Base-by-base conservation (phyloP, 1,140 invertebrate species). In the Drosophila asahinai region DNA sequence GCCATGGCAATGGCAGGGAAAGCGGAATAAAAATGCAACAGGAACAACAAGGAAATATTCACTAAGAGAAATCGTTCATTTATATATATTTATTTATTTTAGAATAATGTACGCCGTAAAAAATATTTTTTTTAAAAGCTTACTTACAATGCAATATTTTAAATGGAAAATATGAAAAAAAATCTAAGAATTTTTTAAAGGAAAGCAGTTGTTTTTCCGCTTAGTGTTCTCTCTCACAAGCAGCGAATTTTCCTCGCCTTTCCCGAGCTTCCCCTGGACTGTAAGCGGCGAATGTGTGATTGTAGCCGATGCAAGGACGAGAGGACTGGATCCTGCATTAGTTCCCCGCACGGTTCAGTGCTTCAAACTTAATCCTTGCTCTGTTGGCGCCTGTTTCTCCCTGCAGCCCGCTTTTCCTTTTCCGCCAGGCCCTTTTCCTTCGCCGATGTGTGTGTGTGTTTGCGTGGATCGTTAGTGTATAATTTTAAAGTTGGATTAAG, bases 401-500 rank as follows among this genome's bases (percentile, higher is more conserved):
- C 47, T 40, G 36, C 27, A 22, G 55, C 49, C 25, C 79, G 67
- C 67, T 60, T 70, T 59, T 58, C 40, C 33, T 9, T 12, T 17
- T 52, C 5, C 55, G 12, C 22, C n/a, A 45, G 11, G 17, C 9
- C 9, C 36, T 11, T 40, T 11, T 25, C 17, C 42, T 33, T 3
- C 58, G 5, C 27, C 49, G 33, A 47, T 45, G 49, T 36, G n/a
- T 2, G 42, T 17, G 42, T 22, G 11, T 68, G 45, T 71, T 27
- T 79, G 78, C 62, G 58, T 52, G 78, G 63, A 90, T 86, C 86
- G 86, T 90, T 90, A 91, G 86, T 90, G 83, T 90, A 90, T 90
- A 90, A 90, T 90, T 90, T 90, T 90, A 80, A 90, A 90, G 81
- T 90, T 90, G 86, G 82, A 86, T 90, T 90, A 91, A 91, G 86